Evolutionary conservation across 2,888 invertebrate genomes (phyloP).

Genomic region (Cylindroiulus punctatus): DNA sequence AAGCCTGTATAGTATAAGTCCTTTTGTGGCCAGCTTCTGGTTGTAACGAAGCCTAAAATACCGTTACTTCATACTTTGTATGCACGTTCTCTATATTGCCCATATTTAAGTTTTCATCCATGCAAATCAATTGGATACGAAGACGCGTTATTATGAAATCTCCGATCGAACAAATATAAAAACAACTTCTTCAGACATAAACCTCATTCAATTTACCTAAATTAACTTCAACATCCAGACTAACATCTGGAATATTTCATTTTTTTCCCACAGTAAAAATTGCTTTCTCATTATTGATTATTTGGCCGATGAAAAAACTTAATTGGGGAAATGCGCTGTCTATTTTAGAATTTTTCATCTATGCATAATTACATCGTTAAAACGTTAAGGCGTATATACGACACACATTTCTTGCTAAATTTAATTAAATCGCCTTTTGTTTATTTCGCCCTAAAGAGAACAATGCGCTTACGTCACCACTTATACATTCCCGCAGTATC

Average conservation of each 20-base stretch:
- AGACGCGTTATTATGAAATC: neutral
- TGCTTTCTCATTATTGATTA: constrained; percentile 6
- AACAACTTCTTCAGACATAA: neutral
- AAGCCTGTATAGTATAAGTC: no score
- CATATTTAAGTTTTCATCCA: no score
- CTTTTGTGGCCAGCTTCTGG: no score
- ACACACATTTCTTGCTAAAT: neutral
- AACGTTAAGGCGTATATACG: neutral
- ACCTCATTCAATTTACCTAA: constrained; percentile 5
- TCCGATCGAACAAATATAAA: neutral
- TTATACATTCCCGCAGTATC: neutral
- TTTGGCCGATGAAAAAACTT: neutral
- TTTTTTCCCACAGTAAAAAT: constrained; percentile 26
- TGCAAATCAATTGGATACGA: no score
- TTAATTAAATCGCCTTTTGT: constrained; percentile 31
- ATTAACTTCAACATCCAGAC: neutral
- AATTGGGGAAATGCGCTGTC: constrained; percentile 4
- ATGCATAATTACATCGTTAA: constrained; percentile 11
- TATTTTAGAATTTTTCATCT: constrained; percentile 20
- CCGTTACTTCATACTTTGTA: no score
- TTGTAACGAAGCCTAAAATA: no score
- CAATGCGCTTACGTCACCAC: constrained; percentile 12
- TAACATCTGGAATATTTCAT: constrained; percentile 10
- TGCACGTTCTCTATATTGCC: no score
- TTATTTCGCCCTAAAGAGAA: constrained; percentile 21